Conservation (phyloP, 2,113 vertebrate genomes). For the Benitochromis conjunctus region DNA sequence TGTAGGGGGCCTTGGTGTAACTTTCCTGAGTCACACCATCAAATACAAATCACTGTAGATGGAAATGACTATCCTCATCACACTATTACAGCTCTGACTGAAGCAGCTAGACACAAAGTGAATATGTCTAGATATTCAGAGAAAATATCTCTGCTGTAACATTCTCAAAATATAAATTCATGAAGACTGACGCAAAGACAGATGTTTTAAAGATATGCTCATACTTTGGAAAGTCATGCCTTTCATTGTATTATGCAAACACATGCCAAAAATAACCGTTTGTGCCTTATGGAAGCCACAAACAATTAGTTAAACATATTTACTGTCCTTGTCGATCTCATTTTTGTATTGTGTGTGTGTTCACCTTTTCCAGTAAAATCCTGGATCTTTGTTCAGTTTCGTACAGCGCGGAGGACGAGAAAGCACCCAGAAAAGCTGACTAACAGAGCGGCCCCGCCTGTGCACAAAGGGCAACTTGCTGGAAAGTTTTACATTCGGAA, state of each 20-base stretch:
- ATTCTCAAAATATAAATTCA: no score
- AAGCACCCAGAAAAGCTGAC: neutral
- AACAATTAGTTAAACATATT: neutral
- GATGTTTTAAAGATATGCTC: neutral
- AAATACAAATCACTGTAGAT: neutral
- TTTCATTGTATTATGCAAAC: neutral
- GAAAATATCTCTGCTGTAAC: neutral
- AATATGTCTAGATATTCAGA: no score
- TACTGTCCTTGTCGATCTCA: accelerated
- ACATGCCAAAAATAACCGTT: accelerated
- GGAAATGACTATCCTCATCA: neutral
- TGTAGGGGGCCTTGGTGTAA: neutral
- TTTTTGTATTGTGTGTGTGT: neutral
- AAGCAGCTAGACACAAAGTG: no score
- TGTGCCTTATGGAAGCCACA: neutral
- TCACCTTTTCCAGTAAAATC: neutral
- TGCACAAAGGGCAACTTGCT: neutral
- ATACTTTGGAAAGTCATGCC: neutral
- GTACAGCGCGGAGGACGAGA: neutral
- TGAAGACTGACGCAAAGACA: no score
- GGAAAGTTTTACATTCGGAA: constrained; percentile 53
- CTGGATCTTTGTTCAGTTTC: neutral
- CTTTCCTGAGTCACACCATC: neutral
- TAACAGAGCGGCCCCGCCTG: neutral
- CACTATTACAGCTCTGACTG: no score